Conservation (phyloP, 2,113 vertebrate genomes). For the Colinus virginianus region DNA sequence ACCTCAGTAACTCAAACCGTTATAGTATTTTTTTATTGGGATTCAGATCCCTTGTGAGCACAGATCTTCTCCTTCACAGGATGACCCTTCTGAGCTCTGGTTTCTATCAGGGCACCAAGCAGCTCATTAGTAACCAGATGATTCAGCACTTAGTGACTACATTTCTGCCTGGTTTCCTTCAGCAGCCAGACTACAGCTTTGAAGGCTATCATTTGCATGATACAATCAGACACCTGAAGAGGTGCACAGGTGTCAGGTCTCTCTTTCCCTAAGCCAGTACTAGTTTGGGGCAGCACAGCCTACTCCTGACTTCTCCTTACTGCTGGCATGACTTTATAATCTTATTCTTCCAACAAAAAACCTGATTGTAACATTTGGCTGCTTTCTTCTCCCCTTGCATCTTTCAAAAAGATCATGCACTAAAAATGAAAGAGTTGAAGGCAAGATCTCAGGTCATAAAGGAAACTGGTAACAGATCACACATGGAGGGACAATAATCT, state of each 20-base stretch:
- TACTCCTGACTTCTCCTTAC: not conserved
- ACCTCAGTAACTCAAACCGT: fast-evolving
- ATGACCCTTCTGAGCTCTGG: conserved; percentile 13
- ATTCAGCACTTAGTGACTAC: conserved; percentile 43
- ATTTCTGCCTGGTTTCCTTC: conserved; percentile 40
- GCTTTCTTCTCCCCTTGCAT: not conserved
- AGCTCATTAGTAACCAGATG: conserved; percentile 48
- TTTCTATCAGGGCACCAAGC: conserved; percentile 31
- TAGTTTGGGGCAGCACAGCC: not conserved
- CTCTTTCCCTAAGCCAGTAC: not conserved
- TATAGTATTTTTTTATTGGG: not conserved
- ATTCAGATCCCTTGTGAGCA: not conserved
- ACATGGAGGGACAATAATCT: not conserved
- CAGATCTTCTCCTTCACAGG: not conserved
- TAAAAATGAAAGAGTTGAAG: not conserved
- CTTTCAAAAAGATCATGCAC: not conserved
- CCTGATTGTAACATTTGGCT: not conserved
- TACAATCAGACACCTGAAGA: conserved; percentile 43
- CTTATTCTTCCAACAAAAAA: not conserved
- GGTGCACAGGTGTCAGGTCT: conserved; percentile 17
- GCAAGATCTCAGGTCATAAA: not conserved
- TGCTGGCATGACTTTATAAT: not conserved
- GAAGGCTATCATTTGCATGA: conserved; percentile 42
- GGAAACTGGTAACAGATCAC: not conserved
- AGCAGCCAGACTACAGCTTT: conserved; percentile 28